Conservation (phyloP, 2,888 invertebrate species). For the Sminthurinus aureus region DNA sequence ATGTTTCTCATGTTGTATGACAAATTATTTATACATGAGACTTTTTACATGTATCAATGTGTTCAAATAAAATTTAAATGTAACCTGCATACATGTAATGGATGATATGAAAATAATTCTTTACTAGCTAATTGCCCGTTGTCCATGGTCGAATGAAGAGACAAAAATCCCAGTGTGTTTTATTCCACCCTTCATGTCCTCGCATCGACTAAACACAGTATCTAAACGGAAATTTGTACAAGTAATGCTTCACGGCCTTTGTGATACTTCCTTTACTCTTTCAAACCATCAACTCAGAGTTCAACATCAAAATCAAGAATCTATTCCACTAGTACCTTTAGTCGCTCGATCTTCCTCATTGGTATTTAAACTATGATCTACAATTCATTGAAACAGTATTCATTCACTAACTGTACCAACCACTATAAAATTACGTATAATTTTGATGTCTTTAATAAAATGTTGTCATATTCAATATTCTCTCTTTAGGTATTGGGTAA, state of each 20-base stretch:
- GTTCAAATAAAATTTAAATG: too few species aligned
- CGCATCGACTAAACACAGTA: slow-evolving; percentile 84
- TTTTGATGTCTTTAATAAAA: neutral
- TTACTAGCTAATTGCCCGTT: slow-evolving; percentile 72
- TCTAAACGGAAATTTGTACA: slow-evolving; percentile 82
- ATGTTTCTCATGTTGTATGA: neutral
- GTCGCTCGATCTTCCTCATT: slow-evolving; percentile 70
- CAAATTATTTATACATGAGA: neutral
- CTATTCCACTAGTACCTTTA: slow-evolving; percentile 68
- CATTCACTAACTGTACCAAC: too few species aligned
- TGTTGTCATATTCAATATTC: neutral
- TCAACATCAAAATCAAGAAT: slow-evolving; percentile 50
- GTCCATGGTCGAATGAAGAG: slow-evolving; percentile 80
- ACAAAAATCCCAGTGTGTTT: slow-evolving; percentile 80
- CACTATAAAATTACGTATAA: neutral
- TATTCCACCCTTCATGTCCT: slow-evolving; percentile 80
- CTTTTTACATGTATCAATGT: neutral
- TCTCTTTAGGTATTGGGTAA: slow-evolving; percentile 72
- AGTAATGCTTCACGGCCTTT: slow-evolving; percentile 68
- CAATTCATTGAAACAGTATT: too few species aligned
- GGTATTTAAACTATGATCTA: slow-evolving; percentile 47
- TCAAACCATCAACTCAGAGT: slow-evolving; percentile 57
- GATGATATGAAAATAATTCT: too few species aligned
- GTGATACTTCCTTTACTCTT: slow-evolving; percentile 47
- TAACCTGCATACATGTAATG: too few species aligned